phyloP scores from a whole-genome alignment of 1,140 invertebrate species.

The Sycobia sp. region DNA sequence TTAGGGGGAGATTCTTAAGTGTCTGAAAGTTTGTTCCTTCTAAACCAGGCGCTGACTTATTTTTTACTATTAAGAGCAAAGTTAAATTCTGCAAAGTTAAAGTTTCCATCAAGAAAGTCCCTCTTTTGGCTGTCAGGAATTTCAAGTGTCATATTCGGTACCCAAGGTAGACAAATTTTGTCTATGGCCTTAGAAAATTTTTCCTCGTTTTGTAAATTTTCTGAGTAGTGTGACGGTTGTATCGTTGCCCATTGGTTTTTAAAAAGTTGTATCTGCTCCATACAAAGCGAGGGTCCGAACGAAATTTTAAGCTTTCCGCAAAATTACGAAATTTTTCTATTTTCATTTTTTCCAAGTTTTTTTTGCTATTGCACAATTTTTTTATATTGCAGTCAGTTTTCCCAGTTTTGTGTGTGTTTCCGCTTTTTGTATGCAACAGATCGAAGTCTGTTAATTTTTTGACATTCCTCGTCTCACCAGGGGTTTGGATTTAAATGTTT shows the following conservation, averaged over 20 bases:
- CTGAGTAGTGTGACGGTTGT: neutral
- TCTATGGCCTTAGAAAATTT: neutral
- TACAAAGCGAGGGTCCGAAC: neutral
- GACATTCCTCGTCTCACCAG: slow-evolving; percentile 19
- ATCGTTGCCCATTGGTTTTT: neutral
- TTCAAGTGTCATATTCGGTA: neutral
- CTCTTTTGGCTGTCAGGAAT: neutral
- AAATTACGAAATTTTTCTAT: too few species aligned
- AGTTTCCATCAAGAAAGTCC: neutral
- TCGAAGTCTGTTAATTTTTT: neutral
- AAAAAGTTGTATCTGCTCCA: slow-evolving; percentile 1
- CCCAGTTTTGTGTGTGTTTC: too few species aligned
- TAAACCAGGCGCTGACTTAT: neutral
- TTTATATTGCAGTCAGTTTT: neutral
- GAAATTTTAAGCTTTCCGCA: neutral
- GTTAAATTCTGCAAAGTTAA: neutral
- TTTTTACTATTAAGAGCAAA: neutral
- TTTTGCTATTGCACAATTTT: neutral
- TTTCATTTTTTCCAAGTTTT: neutral
- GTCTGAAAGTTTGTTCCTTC: slow-evolving; percentile 2
- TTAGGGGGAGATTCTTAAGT: neutral
- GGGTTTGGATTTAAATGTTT: slow-evolving; percentile 2
- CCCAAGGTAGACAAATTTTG: neutral
- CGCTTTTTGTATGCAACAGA: too few species aligned
- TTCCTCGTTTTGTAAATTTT: neutral